Base-by-base conservation (phyloP, 2,888 invertebrate genomes). In the Hypomecis atomaria region DNA sequence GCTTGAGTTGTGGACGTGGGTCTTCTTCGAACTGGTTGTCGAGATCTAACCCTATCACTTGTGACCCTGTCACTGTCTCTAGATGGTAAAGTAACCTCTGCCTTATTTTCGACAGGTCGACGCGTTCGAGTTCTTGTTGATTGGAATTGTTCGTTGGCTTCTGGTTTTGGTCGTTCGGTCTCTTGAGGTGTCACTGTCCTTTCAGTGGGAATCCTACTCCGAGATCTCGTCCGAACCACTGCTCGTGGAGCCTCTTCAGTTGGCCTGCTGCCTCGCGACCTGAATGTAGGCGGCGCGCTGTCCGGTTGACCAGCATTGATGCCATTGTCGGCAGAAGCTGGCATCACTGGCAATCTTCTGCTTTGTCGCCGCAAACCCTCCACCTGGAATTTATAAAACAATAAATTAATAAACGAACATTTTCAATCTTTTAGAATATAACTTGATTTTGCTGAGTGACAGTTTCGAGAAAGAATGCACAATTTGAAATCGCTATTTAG, bases 41-140 rank as follows among this genome's bases (percentile, higher is more conserved):
- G 81, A 43, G 78, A 71, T 77, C 88, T 84, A 65, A 76, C 83
- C 62, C 85, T 83, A 59, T 72, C 74, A 50, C 71, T 79, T 23
- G 23, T 23, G 23, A 23, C 83, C 62, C 85, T 83, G 59, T 72
- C 74, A 50, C 71, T 79, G n/a, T 86, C 86, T 77, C 77, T 84
- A 54, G 79, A 54, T 75, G 65, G 67, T 78, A 74, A 61, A 60
- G 76, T 79, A 62, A 79, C 76, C 69, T 79, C 81, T 65, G 72
- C 69, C 71, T 67, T 73, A 45, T 68, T 78, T 64, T 79, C 78
- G 45, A 71, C 67, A 11, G 82, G 76, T 76, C 83, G 85, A 68
- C 89, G 87, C 57, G 88, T 81, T 77, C 92, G 86, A 49, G 85
- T 86, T 77, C 84, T 89, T 83, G 87, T 85, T 34, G 87, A 85